Evolutionary conservation across 2,888 invertebrate species (phyloP).

Genomic region (Dromius quadrimaculatus): DNA sequence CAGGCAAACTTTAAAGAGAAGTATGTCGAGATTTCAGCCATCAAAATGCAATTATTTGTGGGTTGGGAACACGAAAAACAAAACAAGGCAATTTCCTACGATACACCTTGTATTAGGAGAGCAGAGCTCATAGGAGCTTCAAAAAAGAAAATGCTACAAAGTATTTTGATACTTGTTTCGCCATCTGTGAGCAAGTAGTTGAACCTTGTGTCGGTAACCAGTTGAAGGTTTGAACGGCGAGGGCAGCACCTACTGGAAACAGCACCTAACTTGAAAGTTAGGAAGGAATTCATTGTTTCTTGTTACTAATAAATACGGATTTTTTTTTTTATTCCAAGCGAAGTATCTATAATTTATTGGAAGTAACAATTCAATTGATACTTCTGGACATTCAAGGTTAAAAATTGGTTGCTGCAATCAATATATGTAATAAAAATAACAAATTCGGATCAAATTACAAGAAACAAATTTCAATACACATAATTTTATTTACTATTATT

Average conservation of each 20-base stretch:
- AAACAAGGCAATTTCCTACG: conserved; percentile 46
- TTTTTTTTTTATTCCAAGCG: too few relatives aligned
- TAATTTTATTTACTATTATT: too few relatives aligned
- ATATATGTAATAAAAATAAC: too few relatives aligned
- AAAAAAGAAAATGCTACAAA: neutral
- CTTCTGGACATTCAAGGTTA: too few relatives aligned
- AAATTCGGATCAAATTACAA: too few relatives aligned
- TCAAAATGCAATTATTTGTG: conserved; percentile 21
- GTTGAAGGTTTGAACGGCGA: neutral
- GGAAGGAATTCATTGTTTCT: too few relatives aligned
- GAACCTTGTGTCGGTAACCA: conserved; percentile 9
- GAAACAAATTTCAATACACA: too few relatives aligned
- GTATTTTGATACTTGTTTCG: neutral
- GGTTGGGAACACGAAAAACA: conserved; percentile 42
- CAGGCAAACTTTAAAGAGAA: conserved; percentile 13
- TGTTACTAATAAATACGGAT: too few relatives aligned
- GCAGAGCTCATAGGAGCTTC: neutral
- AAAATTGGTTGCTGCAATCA: too few relatives aligned
- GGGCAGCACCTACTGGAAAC: neutral
- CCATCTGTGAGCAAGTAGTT: conserved; percentile 1
- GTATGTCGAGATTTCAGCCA: conserved; percentile 2
- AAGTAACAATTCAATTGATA: too few relatives aligned
- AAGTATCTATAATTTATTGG: too few relatives aligned
- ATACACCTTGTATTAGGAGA: conserved; percentile 20
- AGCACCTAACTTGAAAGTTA: too few relatives aligned